These are phyloP conservation scores for Lycocorax pyrrhopterus DNA, from an alignment of 2,113 vertebrate genomes.

Conservation along the genomic window DNA sequence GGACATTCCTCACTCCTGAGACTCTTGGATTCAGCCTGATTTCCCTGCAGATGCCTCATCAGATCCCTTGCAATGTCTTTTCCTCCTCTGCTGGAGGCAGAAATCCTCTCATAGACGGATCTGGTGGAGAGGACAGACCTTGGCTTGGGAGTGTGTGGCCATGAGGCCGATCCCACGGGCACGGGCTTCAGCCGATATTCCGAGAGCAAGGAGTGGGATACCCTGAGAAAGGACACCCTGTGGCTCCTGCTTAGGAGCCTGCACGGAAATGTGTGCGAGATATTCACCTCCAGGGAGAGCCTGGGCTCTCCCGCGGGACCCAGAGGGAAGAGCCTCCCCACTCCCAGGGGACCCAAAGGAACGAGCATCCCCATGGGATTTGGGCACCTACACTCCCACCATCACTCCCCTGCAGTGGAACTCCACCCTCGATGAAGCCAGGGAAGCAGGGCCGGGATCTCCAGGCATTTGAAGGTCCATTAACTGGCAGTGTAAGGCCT, in stretches of 20 bases:
- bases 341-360: fast-evolving
- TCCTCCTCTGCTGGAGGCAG: neutral
- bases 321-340: fast-evolving
- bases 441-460: neutral
- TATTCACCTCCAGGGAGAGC: neutral
- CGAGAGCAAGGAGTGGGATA: neutral
- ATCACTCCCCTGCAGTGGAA: neutral
- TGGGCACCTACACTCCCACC: neutral
- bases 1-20: neutral
- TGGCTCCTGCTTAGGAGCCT: neutral
- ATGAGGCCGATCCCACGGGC: neutral
- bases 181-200: fast-evolving
- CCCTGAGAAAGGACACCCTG: neutral
- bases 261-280: neutral
- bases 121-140: neutral
- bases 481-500: neutral
- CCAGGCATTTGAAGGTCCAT: neutral
- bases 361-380: neutral
- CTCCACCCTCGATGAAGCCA: neutral
- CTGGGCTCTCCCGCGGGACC: neutral
- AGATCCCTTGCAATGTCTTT: neutral
- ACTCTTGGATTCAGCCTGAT: neutral
- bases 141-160: neutral
- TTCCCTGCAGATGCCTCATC: neutral
- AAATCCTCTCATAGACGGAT: neutral